Percentiles rank a stretch among this genome's conserved stretches.
phyloP scores from a whole-genome alignment of 2,113 vertebrate species.

The Romanogobio albipinnatus region DNA sequence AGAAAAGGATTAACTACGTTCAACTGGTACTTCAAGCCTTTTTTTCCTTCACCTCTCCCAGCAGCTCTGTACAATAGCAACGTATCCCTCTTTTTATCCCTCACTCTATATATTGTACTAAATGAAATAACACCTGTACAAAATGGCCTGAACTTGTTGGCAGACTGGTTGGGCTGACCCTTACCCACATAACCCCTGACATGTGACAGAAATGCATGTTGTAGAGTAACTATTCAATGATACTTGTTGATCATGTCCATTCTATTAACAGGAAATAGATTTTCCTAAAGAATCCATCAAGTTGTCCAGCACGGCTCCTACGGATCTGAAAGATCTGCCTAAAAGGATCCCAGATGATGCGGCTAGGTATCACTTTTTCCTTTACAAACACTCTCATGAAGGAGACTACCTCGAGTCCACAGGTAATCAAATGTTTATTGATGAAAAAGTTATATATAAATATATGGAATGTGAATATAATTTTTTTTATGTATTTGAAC shows the following conservation, averaged over 20 bases:
- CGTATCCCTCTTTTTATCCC: background rate
- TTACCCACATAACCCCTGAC: background rate
- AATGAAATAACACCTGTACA: background rate
- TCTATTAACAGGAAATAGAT: conserved; percentile 87
- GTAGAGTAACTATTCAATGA: background rate
- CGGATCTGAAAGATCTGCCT: conserved; percentile 91
- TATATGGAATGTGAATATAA: background rate
- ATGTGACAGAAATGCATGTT: background rate
- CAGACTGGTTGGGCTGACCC: background rate
- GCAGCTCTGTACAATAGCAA: background rate
- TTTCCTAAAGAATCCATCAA: conserved; percentile 88
- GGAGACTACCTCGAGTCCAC: conserved; percentile 95
- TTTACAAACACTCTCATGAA: conserved; percentile 95
- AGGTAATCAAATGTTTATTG: conserved; percentile 70
- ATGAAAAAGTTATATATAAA: background rate
- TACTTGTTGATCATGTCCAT: background rate
- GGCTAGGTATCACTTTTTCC: conserved; percentile 97
- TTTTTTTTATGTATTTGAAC: background rate
- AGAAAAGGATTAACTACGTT: conserved; percentile 89
- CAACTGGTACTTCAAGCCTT: conserved; percentile 85
- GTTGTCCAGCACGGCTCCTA: conserved; percentile 86
- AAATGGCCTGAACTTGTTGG: background rate
- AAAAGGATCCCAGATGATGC: conserved; percentile 90
- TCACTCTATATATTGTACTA: background rate
- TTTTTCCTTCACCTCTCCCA: background rate